These are phyloP conservation scores for Falco concolor DNA, from an alignment of 2,797 vertebrate species.

Conservation along the genomic window DNA sequence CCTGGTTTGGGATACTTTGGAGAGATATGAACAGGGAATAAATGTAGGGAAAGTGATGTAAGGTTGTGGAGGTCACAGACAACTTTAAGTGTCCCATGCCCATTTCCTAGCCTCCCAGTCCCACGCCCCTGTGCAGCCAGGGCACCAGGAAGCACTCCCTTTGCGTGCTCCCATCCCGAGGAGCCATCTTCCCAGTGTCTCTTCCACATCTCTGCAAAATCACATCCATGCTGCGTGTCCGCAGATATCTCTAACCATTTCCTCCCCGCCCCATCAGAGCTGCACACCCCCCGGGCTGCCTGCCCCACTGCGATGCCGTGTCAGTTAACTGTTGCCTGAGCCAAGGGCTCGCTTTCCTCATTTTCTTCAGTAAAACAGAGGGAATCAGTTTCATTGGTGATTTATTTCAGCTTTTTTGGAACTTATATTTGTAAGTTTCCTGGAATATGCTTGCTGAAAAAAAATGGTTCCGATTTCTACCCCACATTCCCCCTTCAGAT, in stretches of 20 bases:
- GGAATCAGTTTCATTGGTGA: not conserved
- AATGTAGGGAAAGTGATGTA: not conserved
- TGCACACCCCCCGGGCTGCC: not conserved
- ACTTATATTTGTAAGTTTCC: not conserved
- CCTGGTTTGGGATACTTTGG: not conserved
- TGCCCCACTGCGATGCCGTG: not conserved
- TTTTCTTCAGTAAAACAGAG: not conserved
- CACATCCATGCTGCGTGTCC: not conserved
- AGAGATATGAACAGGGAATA: not conserved
- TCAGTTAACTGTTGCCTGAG: not conserved
- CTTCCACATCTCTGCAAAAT: not conserved
- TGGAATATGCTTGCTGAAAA: not conserved
- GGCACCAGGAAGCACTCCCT: not conserved
- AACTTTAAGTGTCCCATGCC: rapidly evolving
- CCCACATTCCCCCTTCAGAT: not conserved
- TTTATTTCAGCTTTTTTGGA: not conserved
- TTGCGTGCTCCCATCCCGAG: not conserved
- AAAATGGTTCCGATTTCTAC: not conserved
- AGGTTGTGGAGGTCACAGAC: not conserved
- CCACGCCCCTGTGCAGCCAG: rapidly evolving
- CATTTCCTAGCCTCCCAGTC: not conserved
- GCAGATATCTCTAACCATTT: not conserved
- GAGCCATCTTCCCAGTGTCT: not conserved
- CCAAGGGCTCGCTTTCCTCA: not conserved
- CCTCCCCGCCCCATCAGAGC: not conserved